Evolutionary conservation across 2,113 vertebrate species (phyloP).

Genomic region (Emydura subglobosa): DNA sequence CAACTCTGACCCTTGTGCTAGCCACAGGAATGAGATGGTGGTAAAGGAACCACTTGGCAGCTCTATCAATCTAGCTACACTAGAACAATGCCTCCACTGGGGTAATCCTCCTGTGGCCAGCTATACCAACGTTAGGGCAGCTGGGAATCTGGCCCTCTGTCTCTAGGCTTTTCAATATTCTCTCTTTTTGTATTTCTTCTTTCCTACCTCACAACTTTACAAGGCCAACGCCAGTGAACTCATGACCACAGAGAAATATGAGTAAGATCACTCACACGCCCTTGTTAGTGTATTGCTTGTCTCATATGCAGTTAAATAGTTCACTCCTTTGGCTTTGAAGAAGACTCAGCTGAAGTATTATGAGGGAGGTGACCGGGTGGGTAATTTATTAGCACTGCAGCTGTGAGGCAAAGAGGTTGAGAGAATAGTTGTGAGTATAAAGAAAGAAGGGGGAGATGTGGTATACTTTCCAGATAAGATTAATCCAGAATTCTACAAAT

Average conservation of each 20-base stretch:
- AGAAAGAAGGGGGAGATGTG: constrained; percentile 45
- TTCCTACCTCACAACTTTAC: constrained; percentile 29
- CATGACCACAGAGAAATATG: constrained; percentile 11
- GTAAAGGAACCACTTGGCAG: not conserved
- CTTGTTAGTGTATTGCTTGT: not conserved
- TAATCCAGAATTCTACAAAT: constrained; percentile 58
- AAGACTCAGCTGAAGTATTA: constrained; percentile 3
- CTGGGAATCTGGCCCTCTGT: not conserved
- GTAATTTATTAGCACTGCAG: constrained; percentile 55
- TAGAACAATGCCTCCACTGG: not conserved
- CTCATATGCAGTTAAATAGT: not conserved
- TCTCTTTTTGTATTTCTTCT: not conserved
- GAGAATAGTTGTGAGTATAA: constrained; percentile 58
- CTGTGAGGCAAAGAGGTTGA: constrained; percentile 49
- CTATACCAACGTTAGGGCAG: not conserved
- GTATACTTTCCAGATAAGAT: constrained; percentile 43
- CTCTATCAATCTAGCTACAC: not conserved
- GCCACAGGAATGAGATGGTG: not conserved
- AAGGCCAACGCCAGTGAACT: constrained; percentile 34
- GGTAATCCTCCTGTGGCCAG: rapidly evolving
- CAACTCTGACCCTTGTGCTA: not conserved
- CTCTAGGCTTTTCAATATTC: not conserved
- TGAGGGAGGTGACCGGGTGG: not conserved
- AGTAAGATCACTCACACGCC: not conserved
- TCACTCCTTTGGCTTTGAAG: constrained; percentile 59